Evolutionary conservation across 2,888 invertebrate species (phyloP), one percentile per base, ranked within the genome.

Genomic region (Apamea epomidion): DNA sequence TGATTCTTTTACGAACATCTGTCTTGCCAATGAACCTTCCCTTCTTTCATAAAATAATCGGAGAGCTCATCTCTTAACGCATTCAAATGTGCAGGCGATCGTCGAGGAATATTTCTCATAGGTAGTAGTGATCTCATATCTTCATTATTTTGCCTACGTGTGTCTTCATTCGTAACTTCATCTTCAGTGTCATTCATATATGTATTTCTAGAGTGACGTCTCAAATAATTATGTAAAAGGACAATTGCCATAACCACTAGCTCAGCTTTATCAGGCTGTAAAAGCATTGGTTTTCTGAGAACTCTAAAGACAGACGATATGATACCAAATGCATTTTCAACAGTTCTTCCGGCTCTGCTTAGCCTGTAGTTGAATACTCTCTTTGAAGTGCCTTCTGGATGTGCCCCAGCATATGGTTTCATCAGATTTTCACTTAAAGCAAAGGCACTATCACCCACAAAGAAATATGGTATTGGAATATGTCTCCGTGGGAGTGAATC

Each of bases 231-330:
- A 74, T 74, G 74, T 74, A 78, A 74, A 74, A 74, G 78, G 48
- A 69, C 74, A 74, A 78, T 78, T 68, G 80, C 80, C 80, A 80
- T 80, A 80, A 80, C 76, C 37, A 80, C 75, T 65, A 76, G 32
- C 54, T 80, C 80, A 67, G 80, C 75, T 75, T 75, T 80, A 76
- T 80, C 67, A 45, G 71, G 71, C 54, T 80, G 60, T 76, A 75
- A 72, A 76, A 72, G 80, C 75, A 80, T 80, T 75, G 80, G 80
- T 80, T 80, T 80, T 37, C 37, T 37, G 37, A 37, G 37, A 37
- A 37, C 37, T 37, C 37, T 37, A 37, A 37, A 37, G 37, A 37
- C 37, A 37, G 37, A 37, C 37, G 37, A 37, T 37, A 37, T 37
- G 37, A 37, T 37, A 37, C 37, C 37, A 37, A 37, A 37, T 37